Evolutionary conservation across 2,113 vertebrate species (phyloP).

Genomic region (Tachuris rubrigastra): DNA sequence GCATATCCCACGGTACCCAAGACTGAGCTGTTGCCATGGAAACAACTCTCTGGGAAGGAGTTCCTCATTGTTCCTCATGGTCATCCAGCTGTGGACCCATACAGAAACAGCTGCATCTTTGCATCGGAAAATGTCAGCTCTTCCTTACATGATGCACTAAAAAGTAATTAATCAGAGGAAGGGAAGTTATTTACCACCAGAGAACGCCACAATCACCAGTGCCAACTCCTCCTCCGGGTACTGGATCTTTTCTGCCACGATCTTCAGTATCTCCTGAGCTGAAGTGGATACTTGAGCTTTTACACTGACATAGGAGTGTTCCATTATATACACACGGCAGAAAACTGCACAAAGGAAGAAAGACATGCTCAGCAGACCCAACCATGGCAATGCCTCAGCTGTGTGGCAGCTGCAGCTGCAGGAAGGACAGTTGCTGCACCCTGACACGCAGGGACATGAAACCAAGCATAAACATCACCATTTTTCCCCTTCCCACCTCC

Average conservation of each 20-base stretch:
- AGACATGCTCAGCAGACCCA: neutral
- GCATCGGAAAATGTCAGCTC: conserved; percentile 31
- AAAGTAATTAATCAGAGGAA: neutral
- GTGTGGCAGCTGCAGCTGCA: neutral
- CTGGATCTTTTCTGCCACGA: conserved; percentile 88
- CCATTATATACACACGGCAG: conserved; percentile 89
- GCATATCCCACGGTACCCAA: conserved; percentile 14
- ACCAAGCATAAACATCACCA: neutral
- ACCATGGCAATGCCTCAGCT: neutral
- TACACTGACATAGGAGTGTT: conserved; percentile 92
- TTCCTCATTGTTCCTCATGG: conserved; percentile 59
- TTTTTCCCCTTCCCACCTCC: neutral
- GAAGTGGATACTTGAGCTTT: conserved; percentile 79
- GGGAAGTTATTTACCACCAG: conserved; percentile 82
- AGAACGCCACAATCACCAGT: conserved; percentile 82
- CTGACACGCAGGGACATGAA: neutral
- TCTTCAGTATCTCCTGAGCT: conserved; percentile 86
- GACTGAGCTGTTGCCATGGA: conserved; percentile 75
- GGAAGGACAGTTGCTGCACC: neutral
- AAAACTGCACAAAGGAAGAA: conserved; percentile 78
- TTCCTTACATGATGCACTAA: neutral
- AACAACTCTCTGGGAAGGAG: conserved; percentile 68
- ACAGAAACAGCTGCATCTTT: conserved; percentile 7
- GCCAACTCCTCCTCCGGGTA: conserved; percentile 83
- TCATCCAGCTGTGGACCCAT: conserved; percentile 69